Base-by-base conservation (phyloP, 2,797 vertebrate species). In the Leptodactylus fallax region DNA sequence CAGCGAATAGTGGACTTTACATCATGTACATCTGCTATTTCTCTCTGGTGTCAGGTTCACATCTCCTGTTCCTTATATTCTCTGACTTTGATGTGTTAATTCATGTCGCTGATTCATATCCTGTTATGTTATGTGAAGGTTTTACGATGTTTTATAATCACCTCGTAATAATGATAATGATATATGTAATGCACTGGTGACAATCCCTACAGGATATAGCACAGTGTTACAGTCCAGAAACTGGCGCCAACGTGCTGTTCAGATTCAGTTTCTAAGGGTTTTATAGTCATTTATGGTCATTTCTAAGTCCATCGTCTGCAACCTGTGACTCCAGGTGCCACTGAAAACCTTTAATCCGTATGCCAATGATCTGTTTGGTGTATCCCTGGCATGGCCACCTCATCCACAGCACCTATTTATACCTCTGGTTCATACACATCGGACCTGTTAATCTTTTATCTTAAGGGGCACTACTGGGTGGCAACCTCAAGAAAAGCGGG, bases 51-150 rank as follows among this genome's bases (percentile, higher is more conserved):
- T 53, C 49, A 14, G 47, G 47, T 7, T 53, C 11, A 53, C 1
- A 11, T 77, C 72, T 53, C 69, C 11, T 3, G 1, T 9, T 49
- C 21, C 72, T 51, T 23, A n/a, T 8, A 49, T 21, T 77, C 72
- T 77, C 11, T 10, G 49, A 9, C 72, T 77, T 77, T 77, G 72
- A 77, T 77, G 72, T 77, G 72, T 53, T 51, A 77, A 53, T 77
- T 14, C 3, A 2, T 23, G 10, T 14, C 17, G 19, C 17, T 77
- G 72, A 77, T 13, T 77, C 72, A 77, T 77, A 77, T 77, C 72
- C 72, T 77, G 36, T 36, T 36, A 36, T 36, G 71, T 74, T 49
- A 72, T 21, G 72, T 49, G 71, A 47, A 77, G 72, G 21, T 53
- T 49, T 77, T 51, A 77, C 6, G 4, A 77, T 77, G 72, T 23